Base-by-base conservation (phyloP, 2,888 invertebrate genomes). In the Trisateles emortualis region DNA sequence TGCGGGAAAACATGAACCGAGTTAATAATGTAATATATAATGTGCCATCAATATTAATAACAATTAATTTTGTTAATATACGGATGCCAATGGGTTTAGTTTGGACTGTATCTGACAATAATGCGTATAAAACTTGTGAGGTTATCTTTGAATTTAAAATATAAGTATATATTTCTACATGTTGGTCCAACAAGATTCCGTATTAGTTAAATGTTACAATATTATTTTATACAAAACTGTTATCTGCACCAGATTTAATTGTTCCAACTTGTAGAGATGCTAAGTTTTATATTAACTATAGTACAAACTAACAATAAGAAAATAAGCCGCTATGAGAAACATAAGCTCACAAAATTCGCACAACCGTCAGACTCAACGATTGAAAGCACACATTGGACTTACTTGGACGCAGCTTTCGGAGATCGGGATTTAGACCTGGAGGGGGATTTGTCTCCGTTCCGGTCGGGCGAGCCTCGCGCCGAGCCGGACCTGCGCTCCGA, bases 361-460 rank as follows among this genome's bases (percentile, higher is more conserved):
- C 39, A 65, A 74, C 65, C 68, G 85, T 84, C 83, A 82, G 81
- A 75, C 48, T 43, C 9, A 42, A 60, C 38, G 56, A 84, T 85
- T 84, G 86, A 84, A 68, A 79, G 87, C 85, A 84, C 85, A 83
- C 68, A 11, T 35, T 43, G 17, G 44, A 89, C 88, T 89, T 79
- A 90, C 90, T 88, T 88, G 77, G 84, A 80, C 3, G 72, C 72
- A 30, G 80, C 74, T 67, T 82, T 83, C 73, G 93, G 92, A 62
- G 94, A 94, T 52, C 93, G 88, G 17, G 95, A 94, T 72, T 94
- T 94, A 47, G 87, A 85, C 14, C 87, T 71, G 35, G 87, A 83
- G 0, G 72, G 62, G 0, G 87, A 84, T 44, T 80, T 72, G 62
- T 72, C 74, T 4, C 84, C 86, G 63, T 86, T 86, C 64, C 83